A percentile compares a stretch with the other conserved stretches of the same genome.
Evolutionary conservation across 2,888 invertebrate species (phyloP).

Genomic region (Conchocele bisecta): DNA sequence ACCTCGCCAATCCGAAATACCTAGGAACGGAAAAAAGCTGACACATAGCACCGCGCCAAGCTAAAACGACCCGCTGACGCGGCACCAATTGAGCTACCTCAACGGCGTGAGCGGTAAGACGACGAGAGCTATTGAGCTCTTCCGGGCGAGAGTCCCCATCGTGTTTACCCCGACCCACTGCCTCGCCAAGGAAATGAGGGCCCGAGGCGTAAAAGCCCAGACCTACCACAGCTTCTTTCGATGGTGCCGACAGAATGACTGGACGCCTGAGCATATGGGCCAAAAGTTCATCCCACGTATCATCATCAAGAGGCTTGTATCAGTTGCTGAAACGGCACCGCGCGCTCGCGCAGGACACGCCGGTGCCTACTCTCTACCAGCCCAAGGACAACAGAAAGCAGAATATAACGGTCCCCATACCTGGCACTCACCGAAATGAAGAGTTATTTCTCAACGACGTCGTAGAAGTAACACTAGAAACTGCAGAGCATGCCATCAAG

Average conservation of each 20-base stretch:
- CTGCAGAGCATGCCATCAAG: background rate
- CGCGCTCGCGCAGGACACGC: background rate
- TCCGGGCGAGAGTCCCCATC: background rate
- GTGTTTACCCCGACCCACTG: conserved; percentile 1
- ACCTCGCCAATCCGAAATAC: no score
- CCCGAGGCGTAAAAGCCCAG: background rate
- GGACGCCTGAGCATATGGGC: background rate
- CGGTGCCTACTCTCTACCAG: background rate
- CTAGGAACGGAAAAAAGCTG: no score
- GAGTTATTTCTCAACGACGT: background rate
- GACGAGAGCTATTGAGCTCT: background rate
- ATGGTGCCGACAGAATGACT: background rate
- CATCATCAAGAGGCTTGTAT: background rate
- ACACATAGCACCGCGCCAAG: no score
- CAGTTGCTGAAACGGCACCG: no score
- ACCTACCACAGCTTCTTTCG: background rate
- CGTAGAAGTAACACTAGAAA: background rate
- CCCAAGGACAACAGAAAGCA: background rate
- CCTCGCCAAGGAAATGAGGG: background rate
- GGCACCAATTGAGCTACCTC: background rate
- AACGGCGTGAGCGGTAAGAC: background rate
- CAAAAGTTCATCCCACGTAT: background rate
- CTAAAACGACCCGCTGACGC: no score
- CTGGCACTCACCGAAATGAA: background rate
- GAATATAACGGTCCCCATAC: background rate